Evolutionary conservation across 2,797 vertebrate species (phyloP).

Genomic region (Halcyon leucocephala): DNA sequence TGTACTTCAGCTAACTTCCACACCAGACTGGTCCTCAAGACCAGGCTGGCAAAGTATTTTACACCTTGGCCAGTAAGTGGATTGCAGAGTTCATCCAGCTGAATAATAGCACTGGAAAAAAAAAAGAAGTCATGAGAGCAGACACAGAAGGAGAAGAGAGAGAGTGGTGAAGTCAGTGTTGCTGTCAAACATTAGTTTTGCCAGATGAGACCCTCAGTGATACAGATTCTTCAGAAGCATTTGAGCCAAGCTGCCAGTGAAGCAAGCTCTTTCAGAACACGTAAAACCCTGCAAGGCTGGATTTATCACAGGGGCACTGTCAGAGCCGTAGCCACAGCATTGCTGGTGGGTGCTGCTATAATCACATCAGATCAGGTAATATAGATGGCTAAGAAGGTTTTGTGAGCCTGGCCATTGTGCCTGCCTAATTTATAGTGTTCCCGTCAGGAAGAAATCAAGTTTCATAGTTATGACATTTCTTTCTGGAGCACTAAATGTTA

Average conservation of each 20-base stretch:
- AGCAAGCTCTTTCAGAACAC: not conserved
- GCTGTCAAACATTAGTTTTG: not conserved
- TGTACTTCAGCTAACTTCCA: not conserved
- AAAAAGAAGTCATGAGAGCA: not conserved
- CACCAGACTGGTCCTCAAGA: not conserved
- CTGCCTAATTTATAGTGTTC: constrained; percentile 62
- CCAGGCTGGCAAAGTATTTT: not conserved
- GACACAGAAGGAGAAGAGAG: not conserved
- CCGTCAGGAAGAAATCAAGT: constrained; percentile 68
- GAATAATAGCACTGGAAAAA: not conserved
- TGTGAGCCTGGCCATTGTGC: constrained; percentile 18
- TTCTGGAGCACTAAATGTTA: constrained; percentile 74
- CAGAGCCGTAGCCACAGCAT: not conserved
- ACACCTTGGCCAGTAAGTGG: not conserved
- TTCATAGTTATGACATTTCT: constrained; percentile 76
- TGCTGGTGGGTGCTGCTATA: constrained; percentile 1
- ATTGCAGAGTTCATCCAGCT: not conserved
- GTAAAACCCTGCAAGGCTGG: constrained; percentile 13
- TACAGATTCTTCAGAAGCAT: not conserved
- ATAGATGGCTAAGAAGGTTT: constrained; percentile 35
- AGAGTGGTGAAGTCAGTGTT: not conserved
- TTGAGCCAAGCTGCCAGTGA: not conserved
- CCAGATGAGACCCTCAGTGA: not conserved
- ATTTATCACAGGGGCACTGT: constrained; percentile 41
- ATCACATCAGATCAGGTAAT: constrained; percentile 54